Base-by-base conservation (phyloP, 2,888 invertebrate species). In the Formica aserva region DNA sequence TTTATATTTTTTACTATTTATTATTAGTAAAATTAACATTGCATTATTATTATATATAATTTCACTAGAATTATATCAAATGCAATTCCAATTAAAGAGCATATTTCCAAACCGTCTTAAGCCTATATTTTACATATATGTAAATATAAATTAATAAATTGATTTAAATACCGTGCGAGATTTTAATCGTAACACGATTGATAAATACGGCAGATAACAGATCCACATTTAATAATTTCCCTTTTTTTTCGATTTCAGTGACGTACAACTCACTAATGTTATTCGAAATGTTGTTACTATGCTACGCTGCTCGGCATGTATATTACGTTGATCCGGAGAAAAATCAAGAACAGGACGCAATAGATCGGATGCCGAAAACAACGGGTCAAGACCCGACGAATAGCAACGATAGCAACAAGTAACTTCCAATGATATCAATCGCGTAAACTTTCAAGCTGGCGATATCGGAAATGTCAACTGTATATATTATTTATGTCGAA, bases 241-340 rank as follows among this genome's bases (percentile, higher is more conserved):
- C 26, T 22, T 74, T 69, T 69, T 41, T 81, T 52, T 71, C 78
- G n/a, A 82, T 89, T 95, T 91, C 96, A 97, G 97, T 97, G 93
- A 96, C 97, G 87, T 96, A 97, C 95, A 97, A 97, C 94, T 95
- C 95, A 57, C 92, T 97, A 88, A 96, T 97, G 95, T 95, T 97
- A 91, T 92, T 96, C 89, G 97, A 97, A 94, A 97, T 97, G 97
- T 95, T 97, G 78, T 91, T 97, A 74, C 95, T 97, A 62, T 96
- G 96, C 63, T 95, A 96, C 85, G 95, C 96, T 91, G 97, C 97
- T 0, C 95, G 96, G 93, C 95, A 95, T 83, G 92, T 97, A 67
- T 90, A 91, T 87, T 97, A 97, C 95, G 96, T 96, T 83, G 94
- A 94, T 62, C 92, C 93, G 41, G 91, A 90, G 65, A 85, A 62